Percentiles rank a stretch among this genome's conserved stretches.
Evolutionary conservation across 2,888 invertebrate species (phyloP).

Genomic region (Chironomus tentans): DNA sequence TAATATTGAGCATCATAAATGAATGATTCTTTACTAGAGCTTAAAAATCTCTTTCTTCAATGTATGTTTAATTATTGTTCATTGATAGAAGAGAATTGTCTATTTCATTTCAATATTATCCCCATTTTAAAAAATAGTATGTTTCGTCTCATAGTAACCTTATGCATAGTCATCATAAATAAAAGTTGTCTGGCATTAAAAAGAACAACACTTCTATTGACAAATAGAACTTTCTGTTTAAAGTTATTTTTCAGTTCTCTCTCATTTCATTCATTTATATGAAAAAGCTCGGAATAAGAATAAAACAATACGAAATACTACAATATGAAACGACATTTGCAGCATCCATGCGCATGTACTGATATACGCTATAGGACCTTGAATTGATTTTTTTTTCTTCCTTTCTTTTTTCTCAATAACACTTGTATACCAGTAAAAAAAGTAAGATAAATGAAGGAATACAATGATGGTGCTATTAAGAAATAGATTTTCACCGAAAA

Average conservation of each 20-base stretch:
- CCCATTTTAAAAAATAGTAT: too few species aligned
- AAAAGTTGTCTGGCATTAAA: not conserved
- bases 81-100: too few species aligned
- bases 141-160: too few species aligned
- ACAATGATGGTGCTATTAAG: not conserved
- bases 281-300: not conserved
- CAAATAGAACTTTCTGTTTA: not conserved
- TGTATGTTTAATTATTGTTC: too few species aligned
- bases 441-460: not conserved
- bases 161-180: too few species aligned
- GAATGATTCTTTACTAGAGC: too few species aligned
- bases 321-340: not conserved
- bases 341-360: conserved; percentile 11
- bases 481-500: not conserved
- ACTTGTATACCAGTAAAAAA: not conserved
- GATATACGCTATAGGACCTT: not conserved
- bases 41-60: too few species aligned
- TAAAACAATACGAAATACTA: not conserved
- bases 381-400: conserved; percentile 20
- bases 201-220: not conserved
- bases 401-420: conserved; percentile 2
- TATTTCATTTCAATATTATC: too few species aligned
- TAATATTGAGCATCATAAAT: too few species aligned
- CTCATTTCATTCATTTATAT: not conserved
- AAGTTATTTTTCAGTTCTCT: not conserved